These are phyloP conservation scores for Sciurus vulgaris DNA, from an alignment of 2,797 vertebrate genomes.

Conservation along the genomic window DNA sequence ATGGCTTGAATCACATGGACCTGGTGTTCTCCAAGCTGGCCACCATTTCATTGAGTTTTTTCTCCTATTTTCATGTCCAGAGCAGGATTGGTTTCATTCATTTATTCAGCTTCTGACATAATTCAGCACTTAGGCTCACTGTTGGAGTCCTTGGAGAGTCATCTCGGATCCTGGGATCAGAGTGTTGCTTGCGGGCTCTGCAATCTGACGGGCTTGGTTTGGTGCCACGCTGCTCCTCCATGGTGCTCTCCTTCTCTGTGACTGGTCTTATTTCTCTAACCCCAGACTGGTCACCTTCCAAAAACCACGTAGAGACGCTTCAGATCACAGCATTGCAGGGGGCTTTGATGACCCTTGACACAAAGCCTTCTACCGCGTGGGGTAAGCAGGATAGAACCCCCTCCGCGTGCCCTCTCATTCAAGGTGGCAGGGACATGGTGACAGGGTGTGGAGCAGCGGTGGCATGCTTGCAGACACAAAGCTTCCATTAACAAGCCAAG, in stretches of 20 bases:
- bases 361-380: background rate
- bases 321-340: background rate
- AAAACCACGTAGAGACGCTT: background rate
- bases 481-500: background rate
- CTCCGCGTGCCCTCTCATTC: background rate
- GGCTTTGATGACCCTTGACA: background rate
- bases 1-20: background rate
- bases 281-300: background rate
- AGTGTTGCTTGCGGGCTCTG: rapidly evolving
- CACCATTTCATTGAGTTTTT: background rate
- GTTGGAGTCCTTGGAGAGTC: background rate
- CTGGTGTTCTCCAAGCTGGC: background rate
- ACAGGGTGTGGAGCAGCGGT: too few species aligned
- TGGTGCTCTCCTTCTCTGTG: background rate
- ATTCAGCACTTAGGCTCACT: background rate
- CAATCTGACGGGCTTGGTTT: background rate
- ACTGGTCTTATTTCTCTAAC: background rate
- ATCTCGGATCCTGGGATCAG: background rate
- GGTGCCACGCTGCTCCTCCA: rapidly evolving
- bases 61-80: background rate
- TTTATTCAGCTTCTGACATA: background rate
- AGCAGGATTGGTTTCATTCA: background rate
- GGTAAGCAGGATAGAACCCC: background rate
- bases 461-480: background rate
- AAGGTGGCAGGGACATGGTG: background rate